Base-by-base conservation (phyloP, 2,888 invertebrate species). In the Cephus runcator region DNA sequence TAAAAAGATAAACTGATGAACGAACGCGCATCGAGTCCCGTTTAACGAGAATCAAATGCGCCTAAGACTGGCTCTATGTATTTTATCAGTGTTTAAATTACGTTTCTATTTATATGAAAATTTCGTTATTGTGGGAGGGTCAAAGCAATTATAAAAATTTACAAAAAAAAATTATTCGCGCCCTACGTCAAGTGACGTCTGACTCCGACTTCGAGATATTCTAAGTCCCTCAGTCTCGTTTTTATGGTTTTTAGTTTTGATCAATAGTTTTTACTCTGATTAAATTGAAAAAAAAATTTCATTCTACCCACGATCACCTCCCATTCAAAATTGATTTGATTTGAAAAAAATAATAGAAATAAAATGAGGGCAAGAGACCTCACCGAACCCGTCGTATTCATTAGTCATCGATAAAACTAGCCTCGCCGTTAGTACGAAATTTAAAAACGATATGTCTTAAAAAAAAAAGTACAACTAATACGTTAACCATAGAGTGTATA, bases 51-150 rank as follows among this genome's bases (percentile, higher is more conserved):
- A 9, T 56, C 2, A 56, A 56, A 23, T 23, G 56, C 56, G 56
- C 56, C 56, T 23, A 56, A 56, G 56, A 56, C 56, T 56, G 56
- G 56, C 56, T 56, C 56, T 56, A 56, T 56, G 56, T 23, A 56
- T 56, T 56, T 56, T 82, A 79, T 81, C 81, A 81, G 81, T 79
- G 81, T 78, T 71, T 78, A 78, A 75, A 76, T 73, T 74, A 77
- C 56, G 75, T 75, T 76, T 73, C 73, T 31, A 69, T 79, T 69
- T 73, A 73, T 75, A 73, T 69, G 71, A 77, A 75, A 82, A 80
- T 85, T 23, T 56, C 56, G 0, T 56, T 56, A 56, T 9, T 56
- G 56, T 56, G 56, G 56, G 6, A 56, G 23, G 23, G 9, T 9
- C 9, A 56, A 56, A 56, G 2, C 2, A 56, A 56, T 23, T 23